phyloP scores from a whole-genome alignment of 2,113 vertebrate species.

The Elephas maximus region DNA sequence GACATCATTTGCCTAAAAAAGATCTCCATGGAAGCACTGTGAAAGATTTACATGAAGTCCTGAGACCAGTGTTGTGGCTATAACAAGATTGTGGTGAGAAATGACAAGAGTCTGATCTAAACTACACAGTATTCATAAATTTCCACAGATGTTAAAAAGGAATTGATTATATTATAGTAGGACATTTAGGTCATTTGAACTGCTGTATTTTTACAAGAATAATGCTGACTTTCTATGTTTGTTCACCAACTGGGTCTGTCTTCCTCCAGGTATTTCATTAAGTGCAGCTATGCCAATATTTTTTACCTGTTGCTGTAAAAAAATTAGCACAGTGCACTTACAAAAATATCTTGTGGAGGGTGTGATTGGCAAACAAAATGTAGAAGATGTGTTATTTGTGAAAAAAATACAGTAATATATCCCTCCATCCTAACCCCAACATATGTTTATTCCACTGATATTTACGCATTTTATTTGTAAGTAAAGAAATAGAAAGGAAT shows the following conservation, averaged over 20 bases:
- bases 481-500: background rate
- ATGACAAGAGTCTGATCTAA: background rate
- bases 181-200: background rate
- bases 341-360: too few relatives aligned
- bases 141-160: background rate
- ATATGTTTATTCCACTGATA: background rate
- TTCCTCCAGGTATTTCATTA: too few relatives aligned
- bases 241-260: too few relatives aligned
- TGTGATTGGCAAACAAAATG: too few relatives aligned
- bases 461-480: background rate
- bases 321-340: too few relatives aligned
- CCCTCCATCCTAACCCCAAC: background rate
- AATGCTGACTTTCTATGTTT: too few relatives aligned
- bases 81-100: background rate
- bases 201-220: background rate
- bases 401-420: background rate
- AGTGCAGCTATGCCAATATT: too few relatives aligned
- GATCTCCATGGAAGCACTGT: background rate
- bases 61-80: background rate
- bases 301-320: too few relatives aligned
- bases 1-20: background rate
- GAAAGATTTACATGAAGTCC: background rate
- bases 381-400: too few relatives aligned
- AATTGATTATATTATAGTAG: background rate
- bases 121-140: background rate